phyloP scores from a whole-genome alignment of 1,140 invertebrate species.

The Bilobella aurantiaca region DNA sequence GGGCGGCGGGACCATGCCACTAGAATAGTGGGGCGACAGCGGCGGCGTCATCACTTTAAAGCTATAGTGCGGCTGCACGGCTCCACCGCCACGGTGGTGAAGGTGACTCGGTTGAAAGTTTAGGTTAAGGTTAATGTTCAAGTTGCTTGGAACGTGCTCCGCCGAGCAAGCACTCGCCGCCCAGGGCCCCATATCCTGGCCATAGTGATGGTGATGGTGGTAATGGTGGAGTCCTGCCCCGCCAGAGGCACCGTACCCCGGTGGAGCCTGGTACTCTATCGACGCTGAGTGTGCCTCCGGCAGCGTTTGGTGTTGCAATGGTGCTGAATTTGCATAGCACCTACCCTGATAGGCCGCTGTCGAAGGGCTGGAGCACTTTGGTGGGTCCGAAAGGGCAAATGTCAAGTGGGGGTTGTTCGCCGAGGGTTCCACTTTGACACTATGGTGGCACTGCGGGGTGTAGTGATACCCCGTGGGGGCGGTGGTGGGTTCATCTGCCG shows the following conservation, averaged over 20 bases:
- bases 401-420: too few species aligned
- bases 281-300: too few species aligned
- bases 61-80: neutral
- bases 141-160: neutral
- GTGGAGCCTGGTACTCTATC: neutral
- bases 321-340: neutral
- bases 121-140: neutral
- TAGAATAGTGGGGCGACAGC: neutral
- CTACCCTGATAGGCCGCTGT: neutral
- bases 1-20: neutral
- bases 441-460: too few species aligned
- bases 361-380: neutral
- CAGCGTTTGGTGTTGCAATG: too few species aligned
- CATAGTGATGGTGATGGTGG: conserved; percentile 1
- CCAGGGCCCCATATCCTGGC: neutral
- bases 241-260: neutral
- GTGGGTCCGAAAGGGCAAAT: too few species aligned
- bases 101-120: neutral
- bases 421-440: neutral
- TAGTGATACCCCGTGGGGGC: too few species aligned
- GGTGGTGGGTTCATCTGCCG: too few species aligned
- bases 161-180: neutral
- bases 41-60: conserved; percentile 8
- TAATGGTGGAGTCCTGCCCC: neutral
- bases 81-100: neutral